Evolutionary conservation across 2,888 invertebrate genomes (phyloP), one percentile per base, ranked within the genome.

Genomic region (Drosophila antonietae): DNA sequence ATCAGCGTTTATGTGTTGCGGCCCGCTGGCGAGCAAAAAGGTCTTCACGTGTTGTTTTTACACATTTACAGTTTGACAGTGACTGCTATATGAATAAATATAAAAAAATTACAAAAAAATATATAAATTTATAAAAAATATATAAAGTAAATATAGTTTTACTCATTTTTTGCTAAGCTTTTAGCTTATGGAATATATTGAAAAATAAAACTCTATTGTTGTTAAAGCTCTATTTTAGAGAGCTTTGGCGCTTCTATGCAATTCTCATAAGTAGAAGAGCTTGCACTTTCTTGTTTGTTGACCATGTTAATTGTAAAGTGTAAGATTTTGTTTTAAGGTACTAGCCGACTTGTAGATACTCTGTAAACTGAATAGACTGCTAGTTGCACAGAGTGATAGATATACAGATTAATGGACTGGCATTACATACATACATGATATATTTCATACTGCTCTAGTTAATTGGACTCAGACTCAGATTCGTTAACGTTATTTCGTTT

Each of bases 1-100:
- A 84, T 79, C 81, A 63, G 68, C 73, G 58, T 83, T 78, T 83
- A 83, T 83, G 73, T 66, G 81, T 66, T 83, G 69, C 8, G 55
- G n/a, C 47, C 64, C 51, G 87, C 87, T 61, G 20, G 75, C 64
- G 83, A 81, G 61, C 68, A 76, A 72, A 72, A 71, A 71, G 68
- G 23, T 46, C 15, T 67, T 53, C 49, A 10, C 23, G 51, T 49
- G 33, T 39, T 18, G 47, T 59, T 59, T 65, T 71, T 53, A 66
- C 65, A 57, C 75, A 5, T 33, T 53, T 14, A 56, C 57, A 51
- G 71, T 72, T 72, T 70, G 63, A 73, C 55, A 56, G 73, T 1
- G 6, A 67, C 18, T 52, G 10, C 0, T 7, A 8, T 0, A 9
- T 6, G 23, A 35, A 8, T 18, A 18, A 1, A 14, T 23, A 23